Evolutionary conservation across 1,140 invertebrate genomes (phyloP).

Genomic region (Leptoteleia sp.): DNA sequence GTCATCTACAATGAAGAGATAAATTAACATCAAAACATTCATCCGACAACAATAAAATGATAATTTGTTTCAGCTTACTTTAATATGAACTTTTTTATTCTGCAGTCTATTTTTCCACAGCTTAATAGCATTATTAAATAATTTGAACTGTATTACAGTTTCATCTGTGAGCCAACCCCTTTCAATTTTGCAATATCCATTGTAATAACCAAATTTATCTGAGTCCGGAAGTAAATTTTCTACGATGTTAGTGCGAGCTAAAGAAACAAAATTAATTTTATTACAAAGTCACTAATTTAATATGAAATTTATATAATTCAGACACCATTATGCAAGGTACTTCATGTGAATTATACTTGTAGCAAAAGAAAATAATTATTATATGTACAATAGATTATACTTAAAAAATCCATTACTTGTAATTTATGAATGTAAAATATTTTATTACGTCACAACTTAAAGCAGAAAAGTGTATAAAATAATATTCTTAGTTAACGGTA

Average conservation of each 20-base stretch:
- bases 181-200: conserved; percentile 85
- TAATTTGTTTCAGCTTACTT: conserved; percentile 74
- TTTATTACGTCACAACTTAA: no score
- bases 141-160: conserved; percentile 92
- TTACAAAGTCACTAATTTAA: no score
- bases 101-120: conserved; percentile 90
- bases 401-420: no score
- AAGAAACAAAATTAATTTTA: conserved; percentile 40
- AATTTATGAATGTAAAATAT: no score
- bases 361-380: no score
- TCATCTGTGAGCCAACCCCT: conserved; percentile 94
- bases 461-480: no score
- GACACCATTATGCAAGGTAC: no score
- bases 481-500: no score
- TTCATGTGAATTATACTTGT: no score
- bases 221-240: conserved; percentile 73
- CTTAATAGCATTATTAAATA: conserved; percentile 91
- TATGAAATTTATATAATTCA: no score
- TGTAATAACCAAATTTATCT: conserved; percentile 86
- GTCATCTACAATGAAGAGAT: conserved; percentile 81
- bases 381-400: no score
- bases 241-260: conserved; percentile 75
- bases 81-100: conserved; percentile 86
- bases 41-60: conserved; percentile 2
- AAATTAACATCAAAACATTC: neutral